Conservation (phyloP, 2,797 vertebrate species). For the Austrolebias charrua region DNA sequence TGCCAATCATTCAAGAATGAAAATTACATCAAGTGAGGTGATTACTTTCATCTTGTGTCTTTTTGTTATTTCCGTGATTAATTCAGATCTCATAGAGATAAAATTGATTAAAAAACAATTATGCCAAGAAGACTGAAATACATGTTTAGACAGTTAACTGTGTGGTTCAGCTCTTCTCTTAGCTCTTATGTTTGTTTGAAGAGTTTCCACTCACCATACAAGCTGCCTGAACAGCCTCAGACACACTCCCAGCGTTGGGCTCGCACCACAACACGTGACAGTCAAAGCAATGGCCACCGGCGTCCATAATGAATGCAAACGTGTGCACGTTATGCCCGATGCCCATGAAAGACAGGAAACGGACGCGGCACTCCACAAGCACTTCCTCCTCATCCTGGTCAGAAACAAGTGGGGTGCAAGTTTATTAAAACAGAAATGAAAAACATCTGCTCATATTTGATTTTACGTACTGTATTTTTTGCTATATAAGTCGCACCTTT, state of each 20-base stretch:
- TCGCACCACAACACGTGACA: slow-evolving; percentile 97
- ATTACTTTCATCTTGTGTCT: too few relatives aligned
- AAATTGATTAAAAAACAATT: too few relatives aligned
- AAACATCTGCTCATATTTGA: background rate
- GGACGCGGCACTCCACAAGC: slow-evolving; percentile 93
- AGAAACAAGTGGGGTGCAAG: background rate
- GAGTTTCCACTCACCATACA: slow-evolving; percentile 89
- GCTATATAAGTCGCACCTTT: too few relatives aligned
- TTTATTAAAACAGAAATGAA: background rate
- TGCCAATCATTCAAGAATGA: too few relatives aligned
- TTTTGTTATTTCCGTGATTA: too few relatives aligned
- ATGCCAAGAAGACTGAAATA: too few relatives aligned
- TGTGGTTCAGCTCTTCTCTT: too few relatives aligned
- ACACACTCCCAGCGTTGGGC: slow-evolving; percentile 91
- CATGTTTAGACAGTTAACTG: too few relatives aligned
- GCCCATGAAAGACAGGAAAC: slow-evolving; percentile 98
- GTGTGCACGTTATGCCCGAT: slow-evolving; percentile 90
- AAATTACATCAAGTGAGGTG: too few relatives aligned
- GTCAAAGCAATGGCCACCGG: slow-evolving; percentile 92
- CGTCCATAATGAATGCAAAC: slow-evolving; percentile 97
- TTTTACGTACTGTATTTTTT: background rate
- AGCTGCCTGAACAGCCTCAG: slow-evolving; percentile 95
- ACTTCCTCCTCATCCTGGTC: slow-evolving; percentile 88
- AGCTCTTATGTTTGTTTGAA: too few relatives aligned
- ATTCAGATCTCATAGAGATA: too few relatives aligned